Conservation (phyloP, 2,888 invertebrate genomes). For the Automeris io region DNA sequence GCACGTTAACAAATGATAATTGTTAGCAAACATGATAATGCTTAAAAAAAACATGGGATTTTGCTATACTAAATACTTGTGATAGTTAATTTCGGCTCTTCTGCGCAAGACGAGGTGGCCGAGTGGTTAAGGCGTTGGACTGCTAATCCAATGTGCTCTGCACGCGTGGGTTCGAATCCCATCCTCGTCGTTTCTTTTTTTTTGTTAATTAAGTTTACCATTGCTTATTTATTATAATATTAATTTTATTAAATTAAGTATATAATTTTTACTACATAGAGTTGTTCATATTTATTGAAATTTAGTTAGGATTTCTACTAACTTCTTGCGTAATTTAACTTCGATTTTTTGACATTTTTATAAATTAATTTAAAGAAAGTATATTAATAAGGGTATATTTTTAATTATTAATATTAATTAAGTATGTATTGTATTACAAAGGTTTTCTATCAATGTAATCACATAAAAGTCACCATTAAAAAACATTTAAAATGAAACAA, state of each 20-base stretch:
- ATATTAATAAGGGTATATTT: background rate
- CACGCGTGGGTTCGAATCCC: conserved; percentile 91
- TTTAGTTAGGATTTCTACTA: no score
- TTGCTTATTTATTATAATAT: background rate
- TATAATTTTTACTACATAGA: no score
- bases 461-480: no score
- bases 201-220: background rate
- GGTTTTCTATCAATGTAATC: no score
- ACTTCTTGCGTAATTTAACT: no score
- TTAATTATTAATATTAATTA: background rate
- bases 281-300: background rate
- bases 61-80: no score
- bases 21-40: no score
- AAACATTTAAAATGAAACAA: no score
- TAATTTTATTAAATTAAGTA: background rate
- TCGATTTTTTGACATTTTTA: no score
- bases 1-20: background rate
- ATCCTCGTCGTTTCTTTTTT: conserved; percentile 79
- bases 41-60: no score
- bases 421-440: background rate
- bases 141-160: conserved; percentile 92
- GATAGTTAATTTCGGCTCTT: conserved; percentile 29
- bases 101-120: conserved; percentile 83
- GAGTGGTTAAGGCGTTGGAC: conserved; percentile 92
- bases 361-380: no score